These are phyloP conservation scores for Bos indicus DNA, from an alignment of 2,113 vertebrate species.

Conservation along the genomic window DNA sequence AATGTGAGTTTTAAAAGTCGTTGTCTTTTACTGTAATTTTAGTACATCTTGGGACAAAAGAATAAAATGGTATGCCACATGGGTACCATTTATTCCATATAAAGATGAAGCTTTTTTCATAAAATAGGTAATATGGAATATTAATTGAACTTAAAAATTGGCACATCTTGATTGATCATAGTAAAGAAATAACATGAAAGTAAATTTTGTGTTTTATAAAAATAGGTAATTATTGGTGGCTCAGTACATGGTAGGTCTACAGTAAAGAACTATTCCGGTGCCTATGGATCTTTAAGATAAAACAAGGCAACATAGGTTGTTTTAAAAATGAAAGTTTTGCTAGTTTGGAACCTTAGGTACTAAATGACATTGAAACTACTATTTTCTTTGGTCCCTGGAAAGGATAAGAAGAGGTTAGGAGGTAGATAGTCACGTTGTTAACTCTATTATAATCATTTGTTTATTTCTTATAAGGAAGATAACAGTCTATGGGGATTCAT, in stretches of 20 bases:
- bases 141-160: slow-evolving; percentile 36
- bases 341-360: neutral
- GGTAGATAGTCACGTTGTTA: neutral
- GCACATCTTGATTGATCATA: neutral
- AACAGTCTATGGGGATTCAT: neutral
- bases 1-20: neutral
- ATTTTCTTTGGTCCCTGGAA: slow-evolving; percentile 5
- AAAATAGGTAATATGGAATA: neutral
- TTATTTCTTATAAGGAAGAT: neutral
- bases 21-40: neutral
- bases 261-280: neutral
- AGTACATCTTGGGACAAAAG: neutral
- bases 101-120: slow-evolving; percentile 2
- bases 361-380: neutral
- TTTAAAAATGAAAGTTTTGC: slow-evolving; percentile 33
- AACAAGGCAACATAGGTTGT: neutral
- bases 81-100: neutral
- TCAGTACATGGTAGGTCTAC: neutral
- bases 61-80: neutral
- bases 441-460: neutral
- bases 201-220: slow-evolving; percentile 14
- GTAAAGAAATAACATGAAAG: neutral
- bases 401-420: neutral
- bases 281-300: neutral
- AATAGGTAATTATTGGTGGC: neutral